phyloP scores from a whole-genome alignment of 2,888 invertebrate species.

The Germaria angustata region DNA sequence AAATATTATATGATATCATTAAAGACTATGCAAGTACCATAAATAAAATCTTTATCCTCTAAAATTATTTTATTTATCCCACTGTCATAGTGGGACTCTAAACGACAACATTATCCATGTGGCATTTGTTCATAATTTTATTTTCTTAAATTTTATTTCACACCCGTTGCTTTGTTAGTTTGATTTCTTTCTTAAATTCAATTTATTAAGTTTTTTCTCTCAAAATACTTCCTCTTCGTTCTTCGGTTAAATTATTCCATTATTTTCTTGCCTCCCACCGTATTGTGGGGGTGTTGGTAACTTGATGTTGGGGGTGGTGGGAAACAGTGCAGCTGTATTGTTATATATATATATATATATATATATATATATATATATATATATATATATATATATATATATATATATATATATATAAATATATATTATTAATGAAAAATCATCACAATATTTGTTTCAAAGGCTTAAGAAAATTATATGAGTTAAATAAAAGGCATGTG shows the following conservation, averaged over 20 bases:
- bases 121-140: slow-evolving; percentile 43
- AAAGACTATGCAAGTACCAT: too few relatives aligned
- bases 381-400: too few relatives aligned
- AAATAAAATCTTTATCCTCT: too few relatives aligned
- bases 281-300: too few relatives aligned
- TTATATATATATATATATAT: slow-evolving; percentile 2
- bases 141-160: slow-evolving; percentile 52
- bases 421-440: slow-evolving; percentile 50
- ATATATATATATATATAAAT: too few relatives aligned
- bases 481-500: not conserved
- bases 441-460: slow-evolving; percentile 44
- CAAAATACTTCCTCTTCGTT: slow-evolving; percentile 6
- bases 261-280: not conserved
- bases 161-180: slow-evolving; percentile 58
- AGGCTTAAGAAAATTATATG: not conserved
- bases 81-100: not conserved
- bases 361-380: too few relatives aligned
- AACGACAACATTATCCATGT: slow-evolving; percentile 14
- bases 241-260: slow-evolving; percentile 26
- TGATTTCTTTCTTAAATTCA: slow-evolving; percentile 11
- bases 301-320: too few relatives aligned
- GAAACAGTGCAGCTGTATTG: slow-evolving; percentile 19
- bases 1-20: too few relatives aligned
- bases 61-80: not conserved
- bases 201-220: not conserved